Evolutionary conservation across 2,113 vertebrate genomes (phyloP).

Genomic region (Gadus macrocephalus): DNA sequence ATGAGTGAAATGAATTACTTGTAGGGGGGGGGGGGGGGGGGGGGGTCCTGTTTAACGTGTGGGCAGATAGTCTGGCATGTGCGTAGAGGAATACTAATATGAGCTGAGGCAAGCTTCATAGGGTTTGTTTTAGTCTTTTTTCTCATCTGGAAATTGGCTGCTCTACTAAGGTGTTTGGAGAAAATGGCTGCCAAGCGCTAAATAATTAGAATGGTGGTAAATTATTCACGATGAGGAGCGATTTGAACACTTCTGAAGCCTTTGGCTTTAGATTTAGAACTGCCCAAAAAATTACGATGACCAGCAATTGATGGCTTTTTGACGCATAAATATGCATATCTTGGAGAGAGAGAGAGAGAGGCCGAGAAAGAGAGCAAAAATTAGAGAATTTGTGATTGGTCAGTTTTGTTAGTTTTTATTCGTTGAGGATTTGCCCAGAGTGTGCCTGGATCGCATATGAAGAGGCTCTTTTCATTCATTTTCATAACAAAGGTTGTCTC

Average conservation of each 20-base stretch:
- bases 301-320: constrained; percentile 16
- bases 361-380: no score
- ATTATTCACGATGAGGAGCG: constrained; percentile 53
- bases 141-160: constrained; percentile 49
- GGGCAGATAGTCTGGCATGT: constrained; percentile 55
- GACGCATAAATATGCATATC: constrained; percentile 27
- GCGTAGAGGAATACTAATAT: constrained; percentile 50
- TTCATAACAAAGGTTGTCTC: no score
- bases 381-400: no score
- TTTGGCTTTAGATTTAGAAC: constrained; percentile 40
- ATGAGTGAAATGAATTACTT: background rate
- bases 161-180: constrained; percentile 48
- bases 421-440: no score
- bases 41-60: constrained; percentile 44
- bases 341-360: background rate
- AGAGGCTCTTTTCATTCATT: no score
- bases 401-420: no score
- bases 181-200: constrained; percentile 49
- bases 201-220: constrained; percentile 59
- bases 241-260: constrained; percentile 41
- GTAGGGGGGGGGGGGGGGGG: background rate
- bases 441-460: no score
- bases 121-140: constrained; percentile 21
- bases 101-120: constrained; percentile 50
- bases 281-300: constrained; percentile 33